Percentiles rank a stretch among this genome's conserved stretches.
These are phyloP conservation scores for Heliconius nattereri DNA, from an alignment of 1,140 invertebrate species.

Conservation along the genomic window DNA sequence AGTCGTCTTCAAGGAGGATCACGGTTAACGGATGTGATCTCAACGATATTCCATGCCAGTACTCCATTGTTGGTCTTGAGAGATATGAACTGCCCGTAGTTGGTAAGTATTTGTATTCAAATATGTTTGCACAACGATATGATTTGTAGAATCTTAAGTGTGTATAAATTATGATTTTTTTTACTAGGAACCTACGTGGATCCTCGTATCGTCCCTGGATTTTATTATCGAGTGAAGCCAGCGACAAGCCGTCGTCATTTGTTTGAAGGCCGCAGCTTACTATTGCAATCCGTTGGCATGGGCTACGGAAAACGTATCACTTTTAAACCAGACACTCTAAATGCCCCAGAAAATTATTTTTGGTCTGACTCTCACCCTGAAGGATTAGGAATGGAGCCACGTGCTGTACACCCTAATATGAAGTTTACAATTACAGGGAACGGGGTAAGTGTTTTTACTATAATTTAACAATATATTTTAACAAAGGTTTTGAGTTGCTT, in stretches of 20 bases:
- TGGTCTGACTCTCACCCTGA: constrained; percentile 90
- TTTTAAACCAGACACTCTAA: constrained; percentile 85
- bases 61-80: constrained; percentile 85
- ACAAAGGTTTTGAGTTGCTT: background rate
- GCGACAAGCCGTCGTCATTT: constrained; percentile 83
- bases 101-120: constrained; percentile 76
- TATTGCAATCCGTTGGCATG: constrained; percentile 85
- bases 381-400: constrained; percentile 86
- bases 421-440: constrained; percentile 84
- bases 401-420: constrained; percentile 85
- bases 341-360: constrained; percentile 86
- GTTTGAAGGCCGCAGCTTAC: constrained; percentile 84
- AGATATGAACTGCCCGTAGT: constrained; percentile 88
- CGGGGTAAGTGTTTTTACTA: constrained; percentile 63
- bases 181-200: constrained; percentile 87
- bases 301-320: constrained; percentile 90
- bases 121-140: background rate
- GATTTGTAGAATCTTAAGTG: background rate
- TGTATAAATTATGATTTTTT: constrained; percentile 32
- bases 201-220: constrained; percentile 87
- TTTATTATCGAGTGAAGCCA: constrained; percentile 86
- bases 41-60: constrained; percentile 85
- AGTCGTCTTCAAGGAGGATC: constrained; percentile 82
- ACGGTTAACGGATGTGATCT: constrained; percentile 83
- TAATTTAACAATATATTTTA: background rate